These are phyloP conservation scores for Holacanthus passer DNA, from an alignment of 2,113 vertebrate genomes.

Conservation along the genomic window DNA sequence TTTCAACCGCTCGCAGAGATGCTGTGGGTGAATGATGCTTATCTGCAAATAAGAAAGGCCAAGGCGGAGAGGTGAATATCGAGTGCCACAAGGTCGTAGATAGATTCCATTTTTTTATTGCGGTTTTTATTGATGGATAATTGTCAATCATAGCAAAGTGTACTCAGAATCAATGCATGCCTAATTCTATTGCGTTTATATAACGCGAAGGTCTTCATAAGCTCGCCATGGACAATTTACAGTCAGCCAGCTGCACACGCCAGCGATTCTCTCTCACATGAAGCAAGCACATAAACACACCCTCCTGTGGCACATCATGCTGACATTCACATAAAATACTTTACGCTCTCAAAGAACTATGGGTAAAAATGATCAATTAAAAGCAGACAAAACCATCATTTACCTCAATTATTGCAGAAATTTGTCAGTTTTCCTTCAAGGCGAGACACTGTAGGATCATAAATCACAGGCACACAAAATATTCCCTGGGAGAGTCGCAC, in stretches of 20 bases:
- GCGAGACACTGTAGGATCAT: conserved; percentile 58
- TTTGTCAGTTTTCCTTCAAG: conserved; percentile 75
- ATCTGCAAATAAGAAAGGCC: background rate
- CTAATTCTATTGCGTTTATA: conserved; percentile 24
- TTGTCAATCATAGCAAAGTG: background rate
- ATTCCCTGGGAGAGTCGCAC: conserved; percentile 54
- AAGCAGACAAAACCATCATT: conserved; percentile 73
- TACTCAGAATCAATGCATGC: conserved; percentile 33
- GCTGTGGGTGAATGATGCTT: conserved; percentile 33
- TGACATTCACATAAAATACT: conserved; percentile 19
- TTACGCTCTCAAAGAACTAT: conserved; percentile 12
- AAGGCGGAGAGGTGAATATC: background rate
- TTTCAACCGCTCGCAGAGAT: conserved; percentile 39
- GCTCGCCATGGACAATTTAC: conserved; percentile 16
- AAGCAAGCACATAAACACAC: conserved; percentile 9
- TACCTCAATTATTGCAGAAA: conserved; percentile 77
- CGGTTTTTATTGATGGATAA: conserved; percentile 26
- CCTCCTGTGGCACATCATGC: conserved; percentile 9
- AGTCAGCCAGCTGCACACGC: background rate
- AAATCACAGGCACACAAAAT: conserved; percentile 75
- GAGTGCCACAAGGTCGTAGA: conserved; percentile 22
- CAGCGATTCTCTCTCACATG: conserved; percentile 11
- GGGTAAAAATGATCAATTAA: conserved; percentile 57
- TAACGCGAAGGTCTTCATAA: conserved; percentile 7
- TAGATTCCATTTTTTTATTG: conserved; percentile 1